These are phyloP conservation scores for Gobio gobio DNA, from an alignment of 2,113 vertebrate species.

Conservation along the genomic window DNA sequence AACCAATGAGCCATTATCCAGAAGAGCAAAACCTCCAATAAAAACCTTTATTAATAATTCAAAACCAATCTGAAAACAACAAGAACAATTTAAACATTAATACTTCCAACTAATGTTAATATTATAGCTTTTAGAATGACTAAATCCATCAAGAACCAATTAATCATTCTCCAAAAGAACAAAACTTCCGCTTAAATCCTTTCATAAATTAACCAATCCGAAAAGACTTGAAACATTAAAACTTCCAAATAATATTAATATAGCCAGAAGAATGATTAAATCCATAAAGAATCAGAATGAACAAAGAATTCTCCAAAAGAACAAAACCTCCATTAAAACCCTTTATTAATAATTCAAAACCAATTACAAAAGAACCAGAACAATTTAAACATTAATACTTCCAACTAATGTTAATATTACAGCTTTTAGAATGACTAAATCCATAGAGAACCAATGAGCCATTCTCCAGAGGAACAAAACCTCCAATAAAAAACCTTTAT, in stretches of 20 bases:
- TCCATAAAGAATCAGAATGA: too few species aligned
- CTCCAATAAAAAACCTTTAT: background rate
- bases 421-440: too few species aligned
- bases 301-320: too few species aligned
- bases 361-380: too few species aligned
- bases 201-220: background rate
- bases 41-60: background rate
- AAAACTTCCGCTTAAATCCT: too few species aligned
- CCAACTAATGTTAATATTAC: too few species aligned
- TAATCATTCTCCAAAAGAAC: background rate
- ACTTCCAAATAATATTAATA: background rate
- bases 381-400: too few species aligned
- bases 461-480: background rate
- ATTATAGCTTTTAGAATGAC: background rate
- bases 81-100: background rate
- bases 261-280: too few species aligned
- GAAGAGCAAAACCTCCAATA: background rate
- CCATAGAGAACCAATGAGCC: background rate
- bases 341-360: too few species aligned
- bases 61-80: background rate
- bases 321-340: too few species aligned
- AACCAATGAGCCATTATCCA: constrained; percentile 17
- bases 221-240: background rate
- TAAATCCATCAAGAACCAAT: background rate
- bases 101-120: background rate